phyloP scores from a whole-genome alignment of 2,797 vertebrate genomes.

The Peromyscus attwateri region DNA sequence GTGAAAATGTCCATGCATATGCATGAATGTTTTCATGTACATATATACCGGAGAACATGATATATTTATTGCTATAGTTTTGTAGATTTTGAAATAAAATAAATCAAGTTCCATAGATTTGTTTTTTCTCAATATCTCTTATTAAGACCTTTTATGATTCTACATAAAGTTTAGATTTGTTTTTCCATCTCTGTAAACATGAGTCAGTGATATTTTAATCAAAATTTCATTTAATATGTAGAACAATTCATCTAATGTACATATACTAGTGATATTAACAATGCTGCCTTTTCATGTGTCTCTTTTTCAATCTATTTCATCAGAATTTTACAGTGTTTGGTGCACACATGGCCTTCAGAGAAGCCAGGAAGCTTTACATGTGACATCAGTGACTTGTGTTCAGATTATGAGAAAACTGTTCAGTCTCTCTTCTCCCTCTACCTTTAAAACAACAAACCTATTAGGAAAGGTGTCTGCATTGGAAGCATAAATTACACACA shows the following conservation, averaged over 20 bases:
- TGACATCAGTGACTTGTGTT: not conserved
- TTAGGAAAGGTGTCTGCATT: not conserved
- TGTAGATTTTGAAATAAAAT: not conserved
- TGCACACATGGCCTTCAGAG: not conserved
- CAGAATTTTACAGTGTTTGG: not conserved
- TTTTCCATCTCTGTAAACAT: not conserved
- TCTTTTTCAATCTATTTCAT: not conserved
- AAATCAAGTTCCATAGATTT: not conserved
- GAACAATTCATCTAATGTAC: not conserved
- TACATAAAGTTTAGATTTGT: not conserved
- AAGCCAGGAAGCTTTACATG: not conserved
- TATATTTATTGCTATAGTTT: not conserved
- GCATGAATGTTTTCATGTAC: not conserved
- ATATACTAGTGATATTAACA: not conserved
- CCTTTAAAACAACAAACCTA: not conserved
- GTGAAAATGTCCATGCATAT: not conserved
- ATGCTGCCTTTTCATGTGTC: not conserved
- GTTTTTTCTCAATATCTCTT: not conserved
- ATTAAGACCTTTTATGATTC: not conserved
- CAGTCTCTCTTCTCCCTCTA: not conserved
- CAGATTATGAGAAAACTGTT: not conserved
- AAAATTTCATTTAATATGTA: not conserved
- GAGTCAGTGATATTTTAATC: not conserved
- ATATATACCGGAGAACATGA: not conserved
- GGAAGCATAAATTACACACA: not conserved